Evolutionary conservation across 2,888 invertebrate species (phyloP).

Genomic region (Cataglyphis cursor): DNA sequence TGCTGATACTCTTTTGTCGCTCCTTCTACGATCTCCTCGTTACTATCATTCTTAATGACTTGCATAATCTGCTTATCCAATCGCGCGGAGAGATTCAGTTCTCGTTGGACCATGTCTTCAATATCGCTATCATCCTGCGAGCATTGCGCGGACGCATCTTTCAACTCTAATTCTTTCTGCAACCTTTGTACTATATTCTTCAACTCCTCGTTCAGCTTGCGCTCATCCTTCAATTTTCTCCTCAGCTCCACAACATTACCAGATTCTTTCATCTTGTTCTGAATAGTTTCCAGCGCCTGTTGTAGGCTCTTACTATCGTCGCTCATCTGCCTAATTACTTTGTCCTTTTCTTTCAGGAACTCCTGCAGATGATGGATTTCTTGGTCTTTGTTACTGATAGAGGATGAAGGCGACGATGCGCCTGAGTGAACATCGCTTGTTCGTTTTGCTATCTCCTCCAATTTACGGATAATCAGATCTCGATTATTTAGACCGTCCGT

Average conservation of each 20-base stretch:
- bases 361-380: conserved; percentile 89
- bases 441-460: conserved; percentile 83
- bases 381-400: conserved; percentile 83
- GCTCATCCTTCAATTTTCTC: conserved; percentile 88
- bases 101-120: conserved; percentile 87
- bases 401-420: conserved; percentile 75
- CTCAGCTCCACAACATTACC: conserved; percentile 89
- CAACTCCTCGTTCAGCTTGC: conserved; percentile 86
- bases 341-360: conserved; percentile 89
- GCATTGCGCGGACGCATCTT: conserved; percentile 68
- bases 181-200: conserved; percentile 83
- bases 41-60: conserved; percentile 87
- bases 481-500: conserved; percentile 81
- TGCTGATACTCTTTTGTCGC: conserved; percentile 68
- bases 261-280: conserved; percentile 88
- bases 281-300: conserved; percentile 87
- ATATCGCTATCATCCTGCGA: conserved; percentile 81
- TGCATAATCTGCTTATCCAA: conserved; percentile 89
- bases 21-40: conserved; percentile 71
- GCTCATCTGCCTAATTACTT: conserved; percentile 89
- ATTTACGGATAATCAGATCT: conserved; percentile 80
- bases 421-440: conserved; percentile 75
- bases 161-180: conserved; percentile 79
- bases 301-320: conserved; percentile 88
- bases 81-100: conserved; percentile 89